Evolutionary conservation across 2,797 vertebrate genomes (phyloP).

Genomic region (Acanthurus leucopareius): DNA sequence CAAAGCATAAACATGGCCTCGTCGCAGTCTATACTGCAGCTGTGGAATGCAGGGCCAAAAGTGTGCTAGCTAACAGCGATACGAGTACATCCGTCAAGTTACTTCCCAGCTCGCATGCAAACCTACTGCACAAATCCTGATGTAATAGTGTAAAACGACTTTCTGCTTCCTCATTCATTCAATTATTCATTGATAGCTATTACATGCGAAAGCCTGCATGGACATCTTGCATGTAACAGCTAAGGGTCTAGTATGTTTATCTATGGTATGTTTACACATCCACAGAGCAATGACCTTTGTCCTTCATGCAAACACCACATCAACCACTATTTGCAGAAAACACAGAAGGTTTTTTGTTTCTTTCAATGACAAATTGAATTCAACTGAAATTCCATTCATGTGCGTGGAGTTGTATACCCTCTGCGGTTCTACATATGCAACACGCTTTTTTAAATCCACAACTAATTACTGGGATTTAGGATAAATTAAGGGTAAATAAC

Average conservation of each 20-base stretch:
- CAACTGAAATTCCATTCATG: conserved; percentile 3
- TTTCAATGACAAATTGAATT: neutral
- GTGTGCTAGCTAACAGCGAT: conserved; percentile 2
- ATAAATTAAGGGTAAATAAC: neutral
- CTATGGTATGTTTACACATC: conserved; percentile 21
- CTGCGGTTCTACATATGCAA: conserved; percentile 15
- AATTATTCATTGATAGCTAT: neutral
- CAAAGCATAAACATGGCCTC: conserved; percentile 35
- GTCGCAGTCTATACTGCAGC: conserved; percentile 34
- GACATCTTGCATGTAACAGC: neutral
- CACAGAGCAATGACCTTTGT: conserved; percentile 54
- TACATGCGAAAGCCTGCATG: neutral
- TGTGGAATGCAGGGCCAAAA: conserved; percentile 41
- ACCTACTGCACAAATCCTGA: neutral
- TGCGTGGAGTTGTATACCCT: neutral
- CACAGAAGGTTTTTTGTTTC: neutral
- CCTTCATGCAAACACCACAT: conserved; percentile 24
- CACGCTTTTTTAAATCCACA: conserved; percentile 42
- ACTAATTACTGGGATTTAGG: conserved; percentile 48
- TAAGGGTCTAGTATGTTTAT: conserved; percentile 2
- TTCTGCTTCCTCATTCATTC: neutral
- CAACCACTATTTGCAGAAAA: neutral
- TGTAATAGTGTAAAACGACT: neutral
- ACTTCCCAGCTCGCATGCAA: neutral
- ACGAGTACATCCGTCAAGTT: conserved; percentile 1